A percentile compares a stretch with the other conserved stretches of the same genome.
Evolutionary conservation across 2,113 vertebrate species (phyloP).

Genomic region (Scortum barcoo): DNA sequence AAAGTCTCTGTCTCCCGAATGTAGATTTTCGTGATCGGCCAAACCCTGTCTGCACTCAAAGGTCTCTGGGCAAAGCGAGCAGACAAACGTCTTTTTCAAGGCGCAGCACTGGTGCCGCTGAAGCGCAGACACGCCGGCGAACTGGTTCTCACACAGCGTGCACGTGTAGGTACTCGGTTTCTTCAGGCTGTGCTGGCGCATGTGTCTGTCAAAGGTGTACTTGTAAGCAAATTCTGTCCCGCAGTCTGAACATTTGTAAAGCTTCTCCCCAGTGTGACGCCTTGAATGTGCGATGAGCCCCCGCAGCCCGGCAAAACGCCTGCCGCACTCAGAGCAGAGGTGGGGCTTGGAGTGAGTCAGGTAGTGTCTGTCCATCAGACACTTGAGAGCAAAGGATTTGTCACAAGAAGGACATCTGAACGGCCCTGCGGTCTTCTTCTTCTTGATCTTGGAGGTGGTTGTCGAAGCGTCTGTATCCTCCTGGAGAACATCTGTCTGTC

Average conservation of each 20-base stretch:
- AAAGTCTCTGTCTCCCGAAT: constrained; percentile 60
- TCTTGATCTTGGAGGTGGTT: background rate
- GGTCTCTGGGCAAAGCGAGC: constrained; percentile 72
- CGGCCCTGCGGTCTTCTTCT: background rate
- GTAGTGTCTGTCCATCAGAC: constrained; percentile 66
- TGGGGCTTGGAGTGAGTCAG: constrained; percentile 71
- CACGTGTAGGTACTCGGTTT: constrained; percentile 34
- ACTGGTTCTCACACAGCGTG: constrained; percentile 56
- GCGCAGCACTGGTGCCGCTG: constrained; percentile 69
- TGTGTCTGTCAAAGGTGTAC: constrained; percentile 60
- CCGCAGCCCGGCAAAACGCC: constrained; percentile 50
- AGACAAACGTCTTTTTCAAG: constrained; percentile 66
- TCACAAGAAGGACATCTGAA: constrained; percentile 66
- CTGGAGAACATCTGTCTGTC: background rate
- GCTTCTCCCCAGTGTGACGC: constrained; percentile 69
- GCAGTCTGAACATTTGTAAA: constrained; percentile 62
- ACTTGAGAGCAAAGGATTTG: constrained; percentile 68
- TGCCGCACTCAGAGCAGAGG: constrained; percentile 67
- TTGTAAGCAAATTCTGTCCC: constrained; percentile 70
- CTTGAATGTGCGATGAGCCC: constrained; percentile 55
- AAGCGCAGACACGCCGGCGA: constrained; percentile 43
- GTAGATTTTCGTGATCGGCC: constrained; percentile 68
- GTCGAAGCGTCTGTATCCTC: background rate
- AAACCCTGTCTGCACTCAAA: constrained; percentile 65
- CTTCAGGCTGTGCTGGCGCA: constrained; percentile 52